phyloP scores from a whole-genome alignment of 2,797 vertebrate species.

The Triplophysa yarkandensis region DNA sequence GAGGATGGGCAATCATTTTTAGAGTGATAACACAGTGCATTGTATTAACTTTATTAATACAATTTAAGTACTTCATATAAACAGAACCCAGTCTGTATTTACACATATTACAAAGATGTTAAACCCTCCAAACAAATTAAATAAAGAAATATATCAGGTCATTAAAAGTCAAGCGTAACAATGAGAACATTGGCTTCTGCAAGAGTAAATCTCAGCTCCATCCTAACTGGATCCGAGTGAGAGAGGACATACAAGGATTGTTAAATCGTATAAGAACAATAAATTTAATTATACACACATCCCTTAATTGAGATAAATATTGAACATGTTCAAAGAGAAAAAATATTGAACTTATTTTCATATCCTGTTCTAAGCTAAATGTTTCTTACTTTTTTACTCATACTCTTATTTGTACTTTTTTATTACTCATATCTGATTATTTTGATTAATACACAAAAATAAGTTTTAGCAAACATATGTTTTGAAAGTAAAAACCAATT shows the following conservation, averaged over 20 bases:
- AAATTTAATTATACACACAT: neutral
- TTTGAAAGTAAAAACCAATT: too few species aligned
- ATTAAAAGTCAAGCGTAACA: slow-evolving; percentile 31
- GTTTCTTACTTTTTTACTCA: too few species aligned
- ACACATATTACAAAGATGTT: neutral
- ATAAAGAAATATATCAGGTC: neutral
- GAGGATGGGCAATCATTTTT: slow-evolving; percentile 32
- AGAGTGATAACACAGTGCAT: slow-evolving; percentile 33
- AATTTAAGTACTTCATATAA: slow-evolving; percentile 11
- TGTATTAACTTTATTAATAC: slow-evolving; percentile 30
- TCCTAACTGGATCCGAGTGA: slow-evolving; percentile 6
- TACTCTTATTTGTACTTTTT: too few species aligned
- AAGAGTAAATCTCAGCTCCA: slow-evolving; percentile 53
- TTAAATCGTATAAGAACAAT: neutral
- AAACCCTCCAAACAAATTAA: slow-evolving; percentile 18
- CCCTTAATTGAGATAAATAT: neutral
- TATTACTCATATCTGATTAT: too few species aligned
- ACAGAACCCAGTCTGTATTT: slow-evolving; percentile 3
- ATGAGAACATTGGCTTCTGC: slow-evolving; percentile 54
- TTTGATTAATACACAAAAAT: too few species aligned
- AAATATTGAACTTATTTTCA: neutral
- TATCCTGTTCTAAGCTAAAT: too few species aligned
- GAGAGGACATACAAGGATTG: neutral
- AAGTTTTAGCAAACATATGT: too few species aligned
- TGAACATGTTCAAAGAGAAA: neutral